These are phyloP conservation scores for Chrysotoxum bicinctum DNA, from an alignment of 2,888 invertebrate genomes.

Conservation along the genomic window DNA sequence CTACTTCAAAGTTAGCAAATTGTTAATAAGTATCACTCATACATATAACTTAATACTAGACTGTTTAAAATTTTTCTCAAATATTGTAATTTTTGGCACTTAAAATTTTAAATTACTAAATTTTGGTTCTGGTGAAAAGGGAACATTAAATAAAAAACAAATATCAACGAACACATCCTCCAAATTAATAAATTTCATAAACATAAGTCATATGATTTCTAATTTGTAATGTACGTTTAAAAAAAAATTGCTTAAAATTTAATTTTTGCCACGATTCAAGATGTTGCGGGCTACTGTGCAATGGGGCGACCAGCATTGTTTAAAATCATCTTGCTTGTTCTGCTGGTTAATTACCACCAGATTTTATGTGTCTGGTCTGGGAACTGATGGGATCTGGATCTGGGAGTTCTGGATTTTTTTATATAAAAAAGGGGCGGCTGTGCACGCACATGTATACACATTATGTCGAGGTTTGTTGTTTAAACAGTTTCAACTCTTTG, in stretches of 20 bases:
- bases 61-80: too few relatives aligned
- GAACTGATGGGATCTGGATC: slow-evolving; percentile 12
- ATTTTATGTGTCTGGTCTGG: slow-evolving; percentile 46
- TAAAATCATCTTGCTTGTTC: slow-evolving; percentile 31
- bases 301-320: not conserved
- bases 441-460: slow-evolving; percentile 1
- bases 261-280: not conserved
- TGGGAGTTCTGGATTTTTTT: not conserved
- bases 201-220: too few relatives aligned
- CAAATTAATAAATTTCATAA: too few relatives aligned
- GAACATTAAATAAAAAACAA: too few relatives aligned
- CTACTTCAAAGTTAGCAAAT: too few relatives aligned
- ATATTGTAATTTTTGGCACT: too few relatives aligned
- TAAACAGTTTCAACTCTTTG: slow-evolving; percentile 29
- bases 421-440: not conserved
- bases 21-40: too few relatives aligned
- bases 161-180: too few relatives aligned
- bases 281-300: not conserved
- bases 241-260: not conserved
- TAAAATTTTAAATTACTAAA: too few relatives aligned
- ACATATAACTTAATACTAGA: too few relatives aligned
- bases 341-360: slow-evolving; percentile 64
- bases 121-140: too few relatives aligned
- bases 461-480: slow-evolving; percentile 8
- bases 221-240: too few relatives aligned